phyloP scores from a whole-genome alignment of 2,113 vertebrate species.

The Pseudorhombus dupliciocellatus region DNA sequence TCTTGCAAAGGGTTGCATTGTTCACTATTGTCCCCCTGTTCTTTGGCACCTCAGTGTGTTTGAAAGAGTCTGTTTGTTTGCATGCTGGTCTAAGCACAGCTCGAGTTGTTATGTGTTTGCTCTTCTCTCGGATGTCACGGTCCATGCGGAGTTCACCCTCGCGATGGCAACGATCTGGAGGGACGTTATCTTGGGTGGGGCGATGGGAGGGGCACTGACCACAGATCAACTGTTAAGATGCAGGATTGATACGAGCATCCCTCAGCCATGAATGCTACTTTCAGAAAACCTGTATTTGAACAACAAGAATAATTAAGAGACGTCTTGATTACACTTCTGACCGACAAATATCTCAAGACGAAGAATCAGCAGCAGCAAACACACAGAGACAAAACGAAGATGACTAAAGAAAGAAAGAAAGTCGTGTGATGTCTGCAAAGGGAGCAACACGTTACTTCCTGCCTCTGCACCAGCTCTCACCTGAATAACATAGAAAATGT shows the following conservation, averaged over 20 bases:
- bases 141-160: constrained; percentile 58
- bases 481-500: too few relatives aligned
- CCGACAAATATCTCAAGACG: too few relatives aligned
- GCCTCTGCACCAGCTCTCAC: too few relatives aligned
- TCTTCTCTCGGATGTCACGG: constrained; percentile 27
- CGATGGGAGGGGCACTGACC: constrained; percentile 43
- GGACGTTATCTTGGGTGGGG: constrained; percentile 47
- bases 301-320: not conserved
- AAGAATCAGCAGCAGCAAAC: too few relatives aligned
- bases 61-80: not conserved
- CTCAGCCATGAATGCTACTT: constrained; percentile 1
- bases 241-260: constrained; percentile 32
- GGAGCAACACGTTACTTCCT: too few relatives aligned
- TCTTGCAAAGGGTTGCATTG: constrained; percentile 40
- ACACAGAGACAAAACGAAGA: too few relatives aligned
- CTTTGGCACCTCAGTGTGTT: not conserved
- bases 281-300: constrained; percentile 6
- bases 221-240: constrained; percentile 33
- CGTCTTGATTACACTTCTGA: too few relatives aligned
- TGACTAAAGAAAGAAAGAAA: too few relatives aligned
- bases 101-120: not conserved
- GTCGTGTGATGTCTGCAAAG: too few relatives aligned
- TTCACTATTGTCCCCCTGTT: constrained; percentile 20
- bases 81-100: not conserved
- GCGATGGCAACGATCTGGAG: constrained; percentile 46